Evolutionary conservation across 2,888 invertebrate genomes (phyloP), one percentile per base, ranked within the genome.

Genomic region (Drosophila buzzatii): DNA sequence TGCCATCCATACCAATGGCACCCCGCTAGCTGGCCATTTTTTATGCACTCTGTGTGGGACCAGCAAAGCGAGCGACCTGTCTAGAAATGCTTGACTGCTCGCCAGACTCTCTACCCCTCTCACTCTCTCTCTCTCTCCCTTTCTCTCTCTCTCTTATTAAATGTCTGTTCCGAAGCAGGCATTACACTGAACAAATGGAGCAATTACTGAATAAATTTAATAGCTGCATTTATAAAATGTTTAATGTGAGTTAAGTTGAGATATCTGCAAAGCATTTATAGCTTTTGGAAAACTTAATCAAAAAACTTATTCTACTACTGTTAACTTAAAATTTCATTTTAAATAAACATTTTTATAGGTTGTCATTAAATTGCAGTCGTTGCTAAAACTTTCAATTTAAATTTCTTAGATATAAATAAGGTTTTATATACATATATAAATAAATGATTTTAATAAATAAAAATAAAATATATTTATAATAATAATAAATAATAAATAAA

Each of bases 11-110:
- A 12, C 39, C 55, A 55, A 78, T 55, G 61, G 70, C 56, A 35
- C 60, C 58, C 72, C 49, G 63, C 74, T 70, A 65, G 81, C 56
- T 78, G 81, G 62, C 63, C 76, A 69, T 67, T 85, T 82, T 85
- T 80, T 59, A 59, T 70, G 78, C 55, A 52, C 72, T 42, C 69
- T 37, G 67, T 51, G 57, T 72, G 68, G 65, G 51, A 35, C 53
- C 66, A 35, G 35, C 49, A 59, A 68, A 57, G 14, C 20, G 61
- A 37, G 45, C 49, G 53, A 58, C 63, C 70, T 56, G 60, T 52
- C 66, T 58, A 14, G 45, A 27, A 61, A 59, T 16, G 59, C 31
- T 41, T 41, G 41, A 56, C 66, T 71, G 51, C 18, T 31, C 33
- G 79, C 57, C 59, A 47, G 61, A 44, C 74, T 55, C 39, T 61